Evolutionary conservation across 2,888 invertebrate species (phyloP).

Genomic region (Heterodera filipjevi): DNA sequence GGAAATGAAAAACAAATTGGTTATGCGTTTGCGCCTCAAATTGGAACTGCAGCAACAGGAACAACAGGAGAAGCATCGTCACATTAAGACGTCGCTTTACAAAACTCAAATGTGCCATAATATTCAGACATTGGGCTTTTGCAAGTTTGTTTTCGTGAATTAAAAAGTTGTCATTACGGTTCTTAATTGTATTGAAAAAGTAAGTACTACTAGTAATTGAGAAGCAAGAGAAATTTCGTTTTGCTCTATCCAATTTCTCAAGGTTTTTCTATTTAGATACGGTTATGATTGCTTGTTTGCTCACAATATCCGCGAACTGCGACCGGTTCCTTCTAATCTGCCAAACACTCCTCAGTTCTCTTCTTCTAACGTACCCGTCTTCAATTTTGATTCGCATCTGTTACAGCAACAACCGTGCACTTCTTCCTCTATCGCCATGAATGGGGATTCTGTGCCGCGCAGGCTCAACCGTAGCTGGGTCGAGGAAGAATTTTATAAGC

Average conservation of each 20-base stretch:
- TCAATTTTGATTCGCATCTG: background rate
- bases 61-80: too few relatives aligned
- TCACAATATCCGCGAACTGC: constrained; percentile 20
- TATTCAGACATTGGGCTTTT: background rate
- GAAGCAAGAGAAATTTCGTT: too few relatives aligned
- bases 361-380: background rate
- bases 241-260: background rate
- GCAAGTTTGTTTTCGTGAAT: background rate
- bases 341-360: background rate
- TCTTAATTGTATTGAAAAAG: too few relatives aligned
- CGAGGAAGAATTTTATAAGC: background rate
- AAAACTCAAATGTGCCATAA: background rate
- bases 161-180: too few relatives aligned
- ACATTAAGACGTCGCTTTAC: background rate
- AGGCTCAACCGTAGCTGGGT: background rate
- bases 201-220: too few relatives aligned
- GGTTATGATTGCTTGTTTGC: constrained; percentile 32
- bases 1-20: too few relatives aligned
- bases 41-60: too few relatives aligned
- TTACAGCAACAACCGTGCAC: background rate
- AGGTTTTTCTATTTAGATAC: too few relatives aligned
- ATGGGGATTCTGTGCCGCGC: background rate
- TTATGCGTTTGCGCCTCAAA: too few relatives aligned
- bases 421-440: background rate
- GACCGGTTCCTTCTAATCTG: constrained; percentile 17